Percentiles rank a stretch among this genome's conserved stretches.
These are phyloP conservation scores for Phylloscopus trochilus DNA, from an alignment of 2,113 vertebrate species.

Conservation along the genomic window DNA sequence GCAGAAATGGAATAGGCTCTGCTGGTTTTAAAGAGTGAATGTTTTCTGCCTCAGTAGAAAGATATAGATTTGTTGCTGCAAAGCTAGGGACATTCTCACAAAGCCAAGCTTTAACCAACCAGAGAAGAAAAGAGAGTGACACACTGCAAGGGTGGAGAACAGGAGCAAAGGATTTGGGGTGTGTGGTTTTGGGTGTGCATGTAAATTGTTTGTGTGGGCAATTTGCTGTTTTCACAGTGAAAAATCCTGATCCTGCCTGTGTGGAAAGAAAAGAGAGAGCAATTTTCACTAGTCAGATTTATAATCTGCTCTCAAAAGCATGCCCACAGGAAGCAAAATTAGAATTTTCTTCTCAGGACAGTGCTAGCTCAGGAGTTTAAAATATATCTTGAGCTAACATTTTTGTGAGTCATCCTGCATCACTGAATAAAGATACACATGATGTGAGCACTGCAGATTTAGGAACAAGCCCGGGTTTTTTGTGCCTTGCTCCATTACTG, in stretches of 20 bases:
- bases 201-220: conserved; percentile 43
- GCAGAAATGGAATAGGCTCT: background rate
- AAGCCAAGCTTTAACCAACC: background rate
- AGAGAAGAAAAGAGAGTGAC: background rate
- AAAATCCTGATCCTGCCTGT: conserved; percentile 15
- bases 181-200: conserved; percentile 54
- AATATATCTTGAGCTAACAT: conserved; percentile 53
- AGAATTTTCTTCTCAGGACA: conserved; percentile 44
- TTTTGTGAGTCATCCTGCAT: conserved; percentile 34
- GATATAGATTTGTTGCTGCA: background rate
- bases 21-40: background rate
- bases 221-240: conserved; percentile 33
- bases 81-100: background rate
- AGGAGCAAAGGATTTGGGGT: conserved; percentile 1
- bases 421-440: conserved; percentile 30
- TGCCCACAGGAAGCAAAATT: conserved; percentile 53
- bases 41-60: background rate
- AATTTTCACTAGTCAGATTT: conserved; percentile 53
- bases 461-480: background rate
- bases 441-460: conserved; percentile 33
- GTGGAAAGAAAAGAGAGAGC: background rate
- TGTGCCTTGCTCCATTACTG: background rate
- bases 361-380: conserved; percentile 41
- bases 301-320: conserved; percentile 30
- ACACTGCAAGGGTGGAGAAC: background rate